phyloP scores from a whole-genome alignment of 2,888 invertebrate genomes.

The Tetramorium bicarinatum region DNA sequence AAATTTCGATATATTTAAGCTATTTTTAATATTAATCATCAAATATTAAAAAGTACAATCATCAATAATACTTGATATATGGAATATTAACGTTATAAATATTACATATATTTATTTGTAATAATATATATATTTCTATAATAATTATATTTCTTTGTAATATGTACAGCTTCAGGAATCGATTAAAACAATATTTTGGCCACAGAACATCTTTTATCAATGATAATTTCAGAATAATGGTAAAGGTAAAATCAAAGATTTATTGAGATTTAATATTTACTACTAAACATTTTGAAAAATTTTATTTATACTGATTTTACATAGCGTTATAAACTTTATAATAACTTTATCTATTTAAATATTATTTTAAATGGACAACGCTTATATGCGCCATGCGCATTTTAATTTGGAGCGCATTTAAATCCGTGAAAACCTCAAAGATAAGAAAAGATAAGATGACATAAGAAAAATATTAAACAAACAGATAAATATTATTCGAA shows the following conservation, averaged over 20 bases:
- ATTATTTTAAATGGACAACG: background rate
- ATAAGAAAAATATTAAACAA: background rate
- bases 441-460: too few species aligned
- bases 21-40: constrained; percentile 9
- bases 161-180: background rate
- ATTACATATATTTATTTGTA: background rate
- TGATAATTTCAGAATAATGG: background rate
- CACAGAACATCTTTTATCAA: background rate
- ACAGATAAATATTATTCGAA: background rate
- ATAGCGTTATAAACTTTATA: background rate
- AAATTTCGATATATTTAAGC: background rate
- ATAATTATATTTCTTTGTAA: too few species aligned
- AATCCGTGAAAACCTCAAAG: background rate
- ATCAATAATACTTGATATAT: too few species aligned
- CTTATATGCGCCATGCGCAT: background rate
- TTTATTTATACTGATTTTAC: background rate
- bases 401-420: background rate
- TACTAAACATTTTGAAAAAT: background rate
- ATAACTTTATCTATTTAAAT: background rate
- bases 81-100: background rate
- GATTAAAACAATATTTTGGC: background rate
- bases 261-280: background rate
- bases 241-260: background rate
- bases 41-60: background rate
- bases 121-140: too few species aligned